Evolutionary conservation across 2,888 invertebrate species (phyloP), one percentile per base, ranked within the genome.

Genomic region (Pristionchus arcanus): DNA sequence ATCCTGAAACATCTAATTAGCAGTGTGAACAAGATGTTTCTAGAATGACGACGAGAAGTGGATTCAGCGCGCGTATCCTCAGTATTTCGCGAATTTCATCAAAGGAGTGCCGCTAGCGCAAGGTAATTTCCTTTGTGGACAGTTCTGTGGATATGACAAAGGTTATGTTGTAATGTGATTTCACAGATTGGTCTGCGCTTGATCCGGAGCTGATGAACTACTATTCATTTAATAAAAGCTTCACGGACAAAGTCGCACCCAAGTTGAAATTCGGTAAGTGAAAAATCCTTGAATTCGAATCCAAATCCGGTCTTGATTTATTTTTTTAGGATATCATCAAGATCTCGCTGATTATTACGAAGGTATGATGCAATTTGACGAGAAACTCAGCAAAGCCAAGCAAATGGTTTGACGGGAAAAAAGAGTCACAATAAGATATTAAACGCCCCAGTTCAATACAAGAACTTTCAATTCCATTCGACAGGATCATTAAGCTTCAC

Each of bases 141-240:
- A n/a, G n/a, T 87, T 25, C n/a, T 55, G 53, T 85, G n/a, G 28
- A 55, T 53, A 2, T 11, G 16, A 25, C 25, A 25, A 28, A 68
- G 16, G 3, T 15, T 3, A 71, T 59, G 59, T 19, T 16, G 9
- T 84, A 28, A 2, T 19, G 15, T 16, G 59, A 59, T 59, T 59
- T 15, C 53, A 16, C 28, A 87, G 87, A 87, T 71, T 87, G 87
- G 87, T 3, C 21, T 13, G 21, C 71, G 5, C 11, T 87, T 28
- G 13, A 87, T n/a, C 49, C 42, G 13, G n/a, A 71, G 7, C 49
- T 87, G 19, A 68, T 87, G 71, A 87, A 87, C 71, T 87, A 87
- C 87, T 87, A 87, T 71, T 87, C 87, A 1, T 53, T 87, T 28
- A 87, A 87, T 31, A 87, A 87, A 25, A 86, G 66, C 16, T 42